Evolutionary conservation across 2,113 vertebrate species (phyloP).

Genomic region (Okapia johnstoni): DNA sequence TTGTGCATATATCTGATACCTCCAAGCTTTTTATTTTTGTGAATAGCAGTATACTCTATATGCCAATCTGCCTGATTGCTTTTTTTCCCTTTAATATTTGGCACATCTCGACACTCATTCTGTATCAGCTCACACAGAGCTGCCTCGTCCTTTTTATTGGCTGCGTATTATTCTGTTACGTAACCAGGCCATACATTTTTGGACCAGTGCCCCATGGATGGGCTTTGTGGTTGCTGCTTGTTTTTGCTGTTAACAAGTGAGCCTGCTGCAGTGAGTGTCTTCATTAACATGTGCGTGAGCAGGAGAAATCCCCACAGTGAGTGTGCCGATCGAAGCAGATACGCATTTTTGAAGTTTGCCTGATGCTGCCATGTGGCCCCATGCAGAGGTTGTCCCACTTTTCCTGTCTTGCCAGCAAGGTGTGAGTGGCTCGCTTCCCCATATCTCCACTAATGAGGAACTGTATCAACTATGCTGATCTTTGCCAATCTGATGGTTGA

Average conservation of each 20-base stretch:
- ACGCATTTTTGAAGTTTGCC: not conserved
- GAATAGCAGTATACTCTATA: accelerated
- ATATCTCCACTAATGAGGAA: not conserved
- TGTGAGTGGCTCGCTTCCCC: not conserved
- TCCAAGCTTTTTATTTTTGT: not conserved
- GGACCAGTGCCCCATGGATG: not conserved
- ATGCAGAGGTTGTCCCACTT: not conserved
- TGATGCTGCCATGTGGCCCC: not conserved
- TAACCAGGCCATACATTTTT: accelerated
- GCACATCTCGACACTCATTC: not conserved
- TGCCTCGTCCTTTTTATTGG: not conserved
- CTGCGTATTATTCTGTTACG: not conserved
- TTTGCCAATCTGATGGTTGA: not conserved
- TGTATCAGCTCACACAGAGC: not conserved
- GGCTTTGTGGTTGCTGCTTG: not conserved
- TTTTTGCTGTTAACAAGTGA: not conserved
- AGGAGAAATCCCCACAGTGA: not conserved
- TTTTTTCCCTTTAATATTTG: not conserved
- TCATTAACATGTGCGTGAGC: accelerated
- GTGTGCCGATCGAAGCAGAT: not conserved
- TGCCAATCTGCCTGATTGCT: accelerated
- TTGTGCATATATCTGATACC: accelerated
- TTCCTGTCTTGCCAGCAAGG: not conserved
- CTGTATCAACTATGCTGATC: not conserved
- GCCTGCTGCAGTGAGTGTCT: not conserved